These are phyloP conservation scores for Anableps anableps DNA, from an alignment of 2,797 vertebrate genomes.

Conservation along the genomic window DNA sequence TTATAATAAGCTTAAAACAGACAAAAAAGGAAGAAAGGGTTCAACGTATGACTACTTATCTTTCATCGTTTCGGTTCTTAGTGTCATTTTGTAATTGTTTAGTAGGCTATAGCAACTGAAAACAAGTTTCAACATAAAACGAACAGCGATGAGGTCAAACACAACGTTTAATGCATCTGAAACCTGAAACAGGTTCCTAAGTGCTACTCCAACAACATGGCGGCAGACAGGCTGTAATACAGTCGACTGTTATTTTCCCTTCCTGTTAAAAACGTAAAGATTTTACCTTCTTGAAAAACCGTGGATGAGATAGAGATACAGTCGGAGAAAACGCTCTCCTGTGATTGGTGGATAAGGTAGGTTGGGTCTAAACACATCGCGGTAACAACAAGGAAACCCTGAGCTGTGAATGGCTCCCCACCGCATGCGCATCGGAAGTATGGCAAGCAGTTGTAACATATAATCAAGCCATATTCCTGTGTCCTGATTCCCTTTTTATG, in stretches of 20 bases:
- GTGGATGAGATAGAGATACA: background rate
- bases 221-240: background rate
- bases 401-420: background rate
- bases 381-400: background rate
- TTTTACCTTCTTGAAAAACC: background rate
- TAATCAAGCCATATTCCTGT: background rate
- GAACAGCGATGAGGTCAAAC: background rate
- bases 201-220: background rate
- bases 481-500: background rate
- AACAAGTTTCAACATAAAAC: background rate
- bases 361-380: background rate
- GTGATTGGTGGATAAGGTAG: slow-evolving; percentile 10
- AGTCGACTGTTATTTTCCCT: background rate
- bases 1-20: background rate
- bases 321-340: background rate
- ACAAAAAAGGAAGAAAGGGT: background rate
- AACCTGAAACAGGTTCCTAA: background rate
- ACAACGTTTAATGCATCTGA: background rate
- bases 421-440: background rate
- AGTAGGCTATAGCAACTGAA: background rate
- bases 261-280: background rate
- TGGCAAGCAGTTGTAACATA: background rate
- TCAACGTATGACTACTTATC: background rate
- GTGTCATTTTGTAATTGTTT: background rate
- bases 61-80: background rate